A percentile compares a stretch with the other conserved stretches of the same genome.
These are phyloP conservation scores for Archocentrus centrarchus DNA, from an alignment of 2,113 vertebrate genomes.

Conservation along the genomic window DNA sequence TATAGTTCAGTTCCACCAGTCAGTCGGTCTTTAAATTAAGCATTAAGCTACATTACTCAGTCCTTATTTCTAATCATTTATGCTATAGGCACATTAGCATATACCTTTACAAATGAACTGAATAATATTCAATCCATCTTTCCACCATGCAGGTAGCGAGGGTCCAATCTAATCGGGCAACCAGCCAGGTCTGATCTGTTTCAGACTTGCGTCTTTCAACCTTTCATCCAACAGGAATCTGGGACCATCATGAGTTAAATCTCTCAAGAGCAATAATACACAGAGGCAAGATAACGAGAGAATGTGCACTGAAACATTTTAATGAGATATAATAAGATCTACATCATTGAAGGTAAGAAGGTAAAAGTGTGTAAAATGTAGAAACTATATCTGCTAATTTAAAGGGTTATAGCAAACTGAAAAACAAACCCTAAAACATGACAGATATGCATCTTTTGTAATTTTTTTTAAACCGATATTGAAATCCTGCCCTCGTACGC, in stretches of 20 bases:
- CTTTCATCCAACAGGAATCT: neutral
- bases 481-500: neutral
- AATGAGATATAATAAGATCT: neutral
- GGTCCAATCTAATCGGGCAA: constrained; percentile 40
- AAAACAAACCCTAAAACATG: neutral
- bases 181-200: constrained; percentile 17
- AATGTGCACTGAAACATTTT: neutral
- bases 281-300: neutral
- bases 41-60: constrained; percentile 28
- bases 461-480: no score
- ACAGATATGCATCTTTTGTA: neutral
- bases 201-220: neutral
- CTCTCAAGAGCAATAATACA: neutral
- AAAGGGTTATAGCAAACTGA: neutral
- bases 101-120: constrained; percentile 1
- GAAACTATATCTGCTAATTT: neutral
- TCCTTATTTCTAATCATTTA: constrained; percentile 40
- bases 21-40: constrained; percentile 38
- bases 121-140: constrained; percentile 30
- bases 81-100: constrained; percentile 21
- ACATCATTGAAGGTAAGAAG: neutral
- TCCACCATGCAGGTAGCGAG: constrained; percentile 13
- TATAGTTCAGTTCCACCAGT: constrained; percentile 12
- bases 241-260: neutral
- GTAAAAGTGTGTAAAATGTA: neutral